Evolutionary conservation across 2,113 vertebrate genomes (phyloP), one percentile per base, ranked within the genome.

Genomic region (Tetrao urogallus): DNA sequence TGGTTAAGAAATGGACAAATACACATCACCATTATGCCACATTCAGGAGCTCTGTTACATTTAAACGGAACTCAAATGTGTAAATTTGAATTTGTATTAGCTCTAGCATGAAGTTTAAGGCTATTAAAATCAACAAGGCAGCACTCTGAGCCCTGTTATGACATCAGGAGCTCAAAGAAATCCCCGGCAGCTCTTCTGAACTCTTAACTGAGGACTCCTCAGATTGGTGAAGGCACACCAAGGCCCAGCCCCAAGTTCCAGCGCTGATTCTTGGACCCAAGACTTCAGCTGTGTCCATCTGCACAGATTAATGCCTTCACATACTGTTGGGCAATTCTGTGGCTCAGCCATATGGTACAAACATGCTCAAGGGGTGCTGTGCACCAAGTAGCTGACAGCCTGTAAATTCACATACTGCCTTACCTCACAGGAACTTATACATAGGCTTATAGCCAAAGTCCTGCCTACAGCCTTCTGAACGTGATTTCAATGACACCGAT

Each of bases 341-440:
- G 52, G 47, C 76, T 52, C 40, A 63, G 42, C 80, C 94, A 95
- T n/a, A 28, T 67, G 93, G 92, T 66, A 24, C 75, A 32, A 45
- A 66, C 0, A n/a, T 79, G 93, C 32, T 70, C 24, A 1, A 3
- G 25, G 61, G 0, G 1, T 3, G 47, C 66, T 17, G 13, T 48
- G 6, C 82, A n/a, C 2, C 0, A n/a, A 64, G 88, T 25, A 64
- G 64, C 89, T 57, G 84, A 36, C 93, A 85, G 91, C 50, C 82
- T 30, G 63, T 50, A 50, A 73, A 85, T n/a, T 60, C 54, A 28
- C 80, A 14, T 11, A 12, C 61, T 27, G 20, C 77, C 80, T 13
- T 34, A 79, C 19, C 65, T 65, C 56, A 27, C 17, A 11, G 73
- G 42, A 78, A 82, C 12, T 28, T 9, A 16, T 24, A 61, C 0